These are phyloP conservation scores for Ploceus nigricollis DNA, from an alignment of 2,113 vertebrate species.

Conservation along the genomic window DNA sequence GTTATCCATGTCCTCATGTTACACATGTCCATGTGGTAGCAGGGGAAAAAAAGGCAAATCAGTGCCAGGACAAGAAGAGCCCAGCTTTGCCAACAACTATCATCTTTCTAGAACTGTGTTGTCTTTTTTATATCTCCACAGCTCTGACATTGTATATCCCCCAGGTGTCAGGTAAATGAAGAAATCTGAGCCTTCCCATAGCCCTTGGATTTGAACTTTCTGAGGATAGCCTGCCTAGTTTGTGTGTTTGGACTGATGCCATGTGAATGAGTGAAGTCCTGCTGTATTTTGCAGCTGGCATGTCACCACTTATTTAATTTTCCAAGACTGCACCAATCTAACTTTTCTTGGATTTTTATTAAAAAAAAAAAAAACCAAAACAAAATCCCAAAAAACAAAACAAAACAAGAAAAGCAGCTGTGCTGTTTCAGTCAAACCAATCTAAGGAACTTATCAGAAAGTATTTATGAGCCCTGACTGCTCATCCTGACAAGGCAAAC, in stretches of 20 bases:
- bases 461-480: background rate
- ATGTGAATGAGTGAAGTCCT: background rate
- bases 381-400: background rate
- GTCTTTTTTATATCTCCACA: background rate
- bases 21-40: background rate
- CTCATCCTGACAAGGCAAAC: background rate
- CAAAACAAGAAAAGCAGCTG: background rate
- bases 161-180: background rate
- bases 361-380: background rate
- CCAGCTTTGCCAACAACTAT: background rate
- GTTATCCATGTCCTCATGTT: background rate
- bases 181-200: background rate
- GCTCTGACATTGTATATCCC: background rate
- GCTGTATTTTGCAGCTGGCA: background rate
- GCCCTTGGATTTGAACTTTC: background rate
- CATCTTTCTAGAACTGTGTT: background rate
- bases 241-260: background rate
- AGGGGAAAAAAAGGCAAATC: background rate
- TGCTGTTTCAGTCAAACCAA: slow-evolving; percentile 1
- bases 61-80: background rate
- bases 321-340: background rate
- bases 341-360: background rate
- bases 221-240: background rate
- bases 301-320: background rate
- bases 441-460: background rate